Base-by-base conservation (phyloP, 2,113 vertebrate species). In the Raja brachyura region DNA sequence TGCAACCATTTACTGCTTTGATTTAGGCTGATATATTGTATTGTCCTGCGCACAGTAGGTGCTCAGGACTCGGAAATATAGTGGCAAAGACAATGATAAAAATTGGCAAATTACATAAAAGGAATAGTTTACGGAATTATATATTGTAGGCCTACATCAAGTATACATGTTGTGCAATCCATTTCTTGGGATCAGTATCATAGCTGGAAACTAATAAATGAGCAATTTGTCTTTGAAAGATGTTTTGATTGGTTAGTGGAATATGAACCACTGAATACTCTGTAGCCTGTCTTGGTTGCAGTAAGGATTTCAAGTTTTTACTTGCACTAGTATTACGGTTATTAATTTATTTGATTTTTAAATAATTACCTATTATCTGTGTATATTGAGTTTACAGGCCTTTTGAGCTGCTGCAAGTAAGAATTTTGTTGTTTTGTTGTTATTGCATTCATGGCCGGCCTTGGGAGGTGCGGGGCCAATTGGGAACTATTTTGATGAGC, bases 51-150 rank as follows among this genome's bases (percentile, higher is more conserved):
- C 8, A 16, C 2, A 39, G n/a, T 10, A 7, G 3, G 28, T 73
- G 20, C 39, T 25, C 18, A 31, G 56, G 68, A 25, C 20, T 11
- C 66, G 25, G 31, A 73, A 39, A 70, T 92, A 31, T 13, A 88
- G 83, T 5, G 61, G 13, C 68, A 92, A 73, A 73, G 48, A 22
- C 68, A 20, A 73, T 25, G 20, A 33, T 31, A 73, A 48, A 48
- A 54, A 92, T 92, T 92, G 39, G 11, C 22, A 92, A 92, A 92
- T 25, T 33, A 33, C 66, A 92, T 48, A 73, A 48, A 73, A n/a
- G 4, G 5, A n/a, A 33, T 88, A 66, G 5, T 66, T 66, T 88
- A 2, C 18, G 59, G 83, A 63, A 63, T 66, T 63, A 88, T 4
- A 88, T 86, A n/a, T n/a, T 6, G 4, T 63, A 28, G 83, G 13